These are phyloP conservation scores for Acrobeloides nanus DNA, from an alignment of 2,888 invertebrate genomes.

Conservation along the genomic window DNA sequence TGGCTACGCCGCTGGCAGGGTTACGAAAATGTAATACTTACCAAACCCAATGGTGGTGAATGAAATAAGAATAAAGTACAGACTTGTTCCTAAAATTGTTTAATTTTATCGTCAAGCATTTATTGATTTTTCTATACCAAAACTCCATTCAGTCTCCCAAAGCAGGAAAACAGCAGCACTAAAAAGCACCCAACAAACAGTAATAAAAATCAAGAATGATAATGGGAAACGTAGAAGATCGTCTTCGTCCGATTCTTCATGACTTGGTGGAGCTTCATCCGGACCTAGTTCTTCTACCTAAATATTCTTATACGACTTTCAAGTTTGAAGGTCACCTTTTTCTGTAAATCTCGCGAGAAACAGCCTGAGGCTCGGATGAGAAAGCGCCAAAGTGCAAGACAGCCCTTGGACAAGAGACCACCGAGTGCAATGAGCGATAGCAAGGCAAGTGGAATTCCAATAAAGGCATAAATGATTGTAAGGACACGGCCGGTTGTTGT, in stretches of 20 bases:
- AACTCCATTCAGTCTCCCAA: constrained; percentile 43
- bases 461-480: constrained; percentile 38
- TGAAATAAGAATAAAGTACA: constrained; percentile 48
- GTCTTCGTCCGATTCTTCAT: constrained; percentile 16
- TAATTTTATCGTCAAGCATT: not conserved
- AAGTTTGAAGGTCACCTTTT: no score
- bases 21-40: no score
- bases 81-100: constrained; percentile 15
- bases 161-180: constrained; percentile 39
- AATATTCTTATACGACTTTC: constrained; percentile 8
- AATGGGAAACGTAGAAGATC: constrained; percentile 49
- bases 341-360: constrained; percentile 42
- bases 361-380: constrained; percentile 24
- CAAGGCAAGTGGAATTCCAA: constrained; percentile 45
- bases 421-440: constrained; percentile 44
- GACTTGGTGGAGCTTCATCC: constrained; percentile 9
- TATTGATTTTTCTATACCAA: constrained; percentile 23
- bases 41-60: constrained; percentile 48
- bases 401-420: constrained; percentile 37
- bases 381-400: constrained; percentile 22
- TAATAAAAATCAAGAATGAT: constrained; percentile 37
- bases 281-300: constrained; percentile 24
- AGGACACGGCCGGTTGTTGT: constrained; percentile 41
- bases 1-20: no score
- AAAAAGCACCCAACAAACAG: constrained; percentile 43